A percentile compares a stretch with the other conserved stretches of the same genome.
Evolutionary conservation across 2,797 vertebrate genomes (phyloP).

Genomic region (Peromyscus eremicus): DNA sequence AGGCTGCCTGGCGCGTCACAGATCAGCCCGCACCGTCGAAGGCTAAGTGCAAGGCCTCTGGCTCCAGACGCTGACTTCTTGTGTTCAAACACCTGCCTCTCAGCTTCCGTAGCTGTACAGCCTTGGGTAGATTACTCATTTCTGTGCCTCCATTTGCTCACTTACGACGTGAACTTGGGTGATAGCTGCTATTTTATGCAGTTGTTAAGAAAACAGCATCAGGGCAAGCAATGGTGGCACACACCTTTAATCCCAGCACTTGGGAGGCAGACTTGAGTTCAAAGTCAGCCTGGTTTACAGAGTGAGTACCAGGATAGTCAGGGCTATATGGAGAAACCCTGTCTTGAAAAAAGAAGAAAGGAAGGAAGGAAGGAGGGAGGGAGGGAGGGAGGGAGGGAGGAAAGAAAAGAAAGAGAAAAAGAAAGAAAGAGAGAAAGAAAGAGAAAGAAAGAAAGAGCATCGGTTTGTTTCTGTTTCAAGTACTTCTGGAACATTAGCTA

Average conservation of each 20-base stretch:
- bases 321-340: background rate
- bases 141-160: background rate
- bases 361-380: no score
- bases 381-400: no score
- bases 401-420: no score
- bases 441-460: background rate
- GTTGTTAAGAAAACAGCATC: conserved; percentile 8
- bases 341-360: background rate
- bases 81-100: background rate
- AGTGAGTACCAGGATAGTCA: background rate
- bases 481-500: conserved; percentile 16
- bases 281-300: background rate
- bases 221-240: background rate
- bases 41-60: background rate
- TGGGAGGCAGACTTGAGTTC: background rate
- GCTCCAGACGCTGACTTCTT: background rate
- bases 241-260: background rate
- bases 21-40: background rate
- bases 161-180: background rate
- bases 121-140: background rate
- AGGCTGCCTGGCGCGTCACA: background rate
- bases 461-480: background rate
- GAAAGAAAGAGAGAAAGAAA: no score
- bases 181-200: background rate
- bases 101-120: background rate